Base-by-base conservation (phyloP, 2,888 invertebrate genomes). In the Melipona beecheii region DNA sequence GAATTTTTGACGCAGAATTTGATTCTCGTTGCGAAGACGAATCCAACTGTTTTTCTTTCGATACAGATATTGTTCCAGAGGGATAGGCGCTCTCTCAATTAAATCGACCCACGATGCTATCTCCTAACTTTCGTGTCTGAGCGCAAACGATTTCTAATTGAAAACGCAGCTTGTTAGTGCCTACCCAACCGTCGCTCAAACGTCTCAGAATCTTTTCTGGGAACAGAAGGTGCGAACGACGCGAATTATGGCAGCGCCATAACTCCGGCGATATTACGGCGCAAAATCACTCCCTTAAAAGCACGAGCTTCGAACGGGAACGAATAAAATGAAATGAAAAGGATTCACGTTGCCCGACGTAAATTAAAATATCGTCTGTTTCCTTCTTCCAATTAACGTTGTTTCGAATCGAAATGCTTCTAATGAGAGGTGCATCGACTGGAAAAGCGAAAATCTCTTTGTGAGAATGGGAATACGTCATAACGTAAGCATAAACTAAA, bases 161-260 rank as follows among this genome's bases (percentile, higher is more conserved):
- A 43, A 54, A 6, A 36, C 36, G 3, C 17, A 31, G 17, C 36
- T 19, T 31, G 43, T 49, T 21, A 13, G 27, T 60, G 21, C 27
- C 27, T 21, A 11, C 11, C 11, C 4, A 17, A 36, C 36, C 21
- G 19, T 27, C 31, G 6, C 17, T 24, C 71, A 36, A 43, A 43
- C 36, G 49, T 62, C 60, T 24, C 15, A 13, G 52, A 19, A 54
- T 21, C 54, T 36, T 24, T 74, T 65, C 65, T 74, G 54, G 17
- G 65, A 74, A 74, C 74, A 54, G 52, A 24, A 64, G 27, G 58
- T 21, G 71, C 50, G 36, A 60, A 64, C 50, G 17, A 19, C 13
- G 43, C 6, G 13, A 36, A 60, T 24, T 36, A 36, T 36, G 36
- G n/a, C 19, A 5, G 4, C 9, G 19, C 21, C 49, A n/a, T 27